Base-by-base conservation (phyloP, 2,888 invertebrate genomes). In the Tachina lurida region DNA sequence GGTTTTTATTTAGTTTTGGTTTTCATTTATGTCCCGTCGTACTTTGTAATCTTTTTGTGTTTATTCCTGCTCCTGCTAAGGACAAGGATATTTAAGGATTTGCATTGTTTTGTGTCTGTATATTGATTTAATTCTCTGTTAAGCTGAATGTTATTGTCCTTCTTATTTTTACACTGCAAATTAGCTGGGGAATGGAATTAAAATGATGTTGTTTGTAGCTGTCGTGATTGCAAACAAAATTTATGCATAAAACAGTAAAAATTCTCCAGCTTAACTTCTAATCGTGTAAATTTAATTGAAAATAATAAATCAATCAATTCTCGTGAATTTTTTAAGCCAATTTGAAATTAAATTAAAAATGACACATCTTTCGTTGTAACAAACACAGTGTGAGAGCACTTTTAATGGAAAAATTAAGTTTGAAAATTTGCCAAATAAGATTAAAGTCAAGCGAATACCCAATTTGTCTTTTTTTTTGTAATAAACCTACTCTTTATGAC, bases 231-330 rank as follows among this genome's bases (percentile, higher is more conserved):
- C 13, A 63, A 15, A 49, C 12, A 65, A 80, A 76, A 73, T 73
- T 74, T 74, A 76, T 81, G 62, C 79, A 52, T 60, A 54, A 75
- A 79, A 76, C 58, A 65, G 67, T 76, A 76, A 47, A 63, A 56
- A 78, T 58, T 78, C 79, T 77, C 19, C 13, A 67, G 77, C 73
- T 87, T 84, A 87, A 84, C 84, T 80, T 87, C 65, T 74, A 86
- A 84, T 80, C 76, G 80, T 71, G 43, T 75, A 75, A 62, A 78
- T 67, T 84, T 84, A 87, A 87, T 87, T 87, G 80, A 80, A 87
- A 80, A 87, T 86, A 87, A 86, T 86, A 87, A 87, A 87, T 87
- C 86, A 84, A 87, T 87, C 87, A 87, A 75, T 87, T 75, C 60
- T 65, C 63, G 49, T 67, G 52, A 74, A 65, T 17, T 63, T 67